Evolutionary conservation across 2,888 invertebrate genomes (phyloP).

Genomic region (Hirtodrosophila alboralis): DNA sequence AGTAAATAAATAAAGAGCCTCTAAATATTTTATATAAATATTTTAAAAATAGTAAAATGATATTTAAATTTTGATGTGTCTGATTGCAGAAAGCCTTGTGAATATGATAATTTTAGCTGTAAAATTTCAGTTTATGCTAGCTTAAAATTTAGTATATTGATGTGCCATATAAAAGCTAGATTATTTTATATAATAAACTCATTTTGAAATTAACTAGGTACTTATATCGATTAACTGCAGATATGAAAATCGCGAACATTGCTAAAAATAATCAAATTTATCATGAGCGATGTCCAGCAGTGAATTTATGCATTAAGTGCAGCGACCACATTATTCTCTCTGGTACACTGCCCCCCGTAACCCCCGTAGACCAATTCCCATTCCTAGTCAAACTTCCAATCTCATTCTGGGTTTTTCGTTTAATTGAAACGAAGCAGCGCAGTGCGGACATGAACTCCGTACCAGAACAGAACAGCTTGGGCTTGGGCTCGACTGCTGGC

Average conservation of each 20-base stretch:
- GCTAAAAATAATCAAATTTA: slow-evolving; percentile 49
- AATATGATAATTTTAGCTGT: too few relatives aligned
- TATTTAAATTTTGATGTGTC: too few relatives aligned
- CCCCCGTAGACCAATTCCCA: slow-evolving; percentile 3
- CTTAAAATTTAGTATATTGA: too few relatives aligned
- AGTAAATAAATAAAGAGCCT: too few relatives aligned
- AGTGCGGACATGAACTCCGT: slow-evolving; percentile 30
- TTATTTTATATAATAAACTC: neutral
- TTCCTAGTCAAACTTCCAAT: slow-evolving; percentile 23
- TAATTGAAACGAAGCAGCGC: slow-evolving; percentile 70
- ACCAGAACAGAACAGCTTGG: slow-evolving; percentile 9
- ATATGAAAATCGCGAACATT: slow-evolving; percentile 30
- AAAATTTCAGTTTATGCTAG: too few relatives aligned
- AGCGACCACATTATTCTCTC: slow-evolving; percentile 49
- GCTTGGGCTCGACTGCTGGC: slow-evolving; percentile 31
- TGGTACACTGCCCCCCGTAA: slow-evolving; percentile 3
- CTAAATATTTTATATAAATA: too few relatives aligned
- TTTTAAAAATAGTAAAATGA: too few relatives aligned
- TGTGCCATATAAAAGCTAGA: neutral
- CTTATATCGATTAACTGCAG: slow-evolving; percentile 44
- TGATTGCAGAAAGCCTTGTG: too few relatives aligned
- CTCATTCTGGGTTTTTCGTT: slow-evolving; percentile 52
- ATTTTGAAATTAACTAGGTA: slow-evolving; percentile 15
- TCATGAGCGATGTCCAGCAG: slow-evolving; percentile 69
- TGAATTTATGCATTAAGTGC: slow-evolving; percentile 80